Conservation (phyloP, 2,113 vertebrate species). For the Ptilonorhynchus violaceus region DNA sequence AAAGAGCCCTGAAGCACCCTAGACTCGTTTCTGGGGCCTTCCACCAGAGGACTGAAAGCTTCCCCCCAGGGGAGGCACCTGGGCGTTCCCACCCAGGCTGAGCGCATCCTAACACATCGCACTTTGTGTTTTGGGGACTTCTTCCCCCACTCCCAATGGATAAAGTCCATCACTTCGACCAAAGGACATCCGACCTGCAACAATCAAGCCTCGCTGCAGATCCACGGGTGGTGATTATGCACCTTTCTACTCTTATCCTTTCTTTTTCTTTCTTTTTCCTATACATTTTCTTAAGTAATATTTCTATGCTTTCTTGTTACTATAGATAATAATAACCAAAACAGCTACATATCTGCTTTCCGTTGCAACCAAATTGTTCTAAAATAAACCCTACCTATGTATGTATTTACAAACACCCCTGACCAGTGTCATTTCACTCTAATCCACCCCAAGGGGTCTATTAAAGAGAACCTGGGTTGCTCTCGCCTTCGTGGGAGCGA, state of each 20-base stretch:
- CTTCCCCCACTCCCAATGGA: not conserved
- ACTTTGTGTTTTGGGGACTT: not conserved
- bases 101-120: rapidly evolving
- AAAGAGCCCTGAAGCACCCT: not conserved
- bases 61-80: not conserved
- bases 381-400: not conserved
- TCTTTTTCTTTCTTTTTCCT: not conserved
- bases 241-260: not conserved
- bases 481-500: rapidly evolving
- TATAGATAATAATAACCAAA: not conserved
- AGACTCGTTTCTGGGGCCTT: not conserved
- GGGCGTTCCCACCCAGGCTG: not conserved
- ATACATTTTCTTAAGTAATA: not conserved
- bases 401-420: not conserved
- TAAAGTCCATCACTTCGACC: not conserved
- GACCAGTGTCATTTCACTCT: rapidly evolving
- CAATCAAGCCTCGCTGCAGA: rapidly evolving
- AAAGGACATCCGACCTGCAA: not conserved
- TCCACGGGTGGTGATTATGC: too few species aligned
- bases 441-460: not conserved
- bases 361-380: not conserved
- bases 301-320: not conserved
- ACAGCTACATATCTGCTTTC: not conserved
- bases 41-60: not conserved
- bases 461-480: not conserved